These are phyloP conservation scores for Mesembrinibis cayennensis DNA, from an alignment of 2,113 vertebrate genomes.

Conservation along the genomic window DNA sequence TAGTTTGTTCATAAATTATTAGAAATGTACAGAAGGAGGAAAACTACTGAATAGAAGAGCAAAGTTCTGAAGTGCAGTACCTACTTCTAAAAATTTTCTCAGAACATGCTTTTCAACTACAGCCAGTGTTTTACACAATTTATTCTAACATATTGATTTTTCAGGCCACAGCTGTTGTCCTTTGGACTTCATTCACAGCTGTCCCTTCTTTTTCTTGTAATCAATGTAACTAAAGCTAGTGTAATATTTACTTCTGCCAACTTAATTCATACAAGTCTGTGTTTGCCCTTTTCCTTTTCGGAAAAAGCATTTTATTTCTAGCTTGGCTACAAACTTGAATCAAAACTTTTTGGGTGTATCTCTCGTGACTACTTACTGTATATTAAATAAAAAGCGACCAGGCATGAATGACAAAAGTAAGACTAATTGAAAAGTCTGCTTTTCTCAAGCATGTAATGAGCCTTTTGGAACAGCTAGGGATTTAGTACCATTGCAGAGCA, in stretches of 20 bases:
- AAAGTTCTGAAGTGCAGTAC: not conserved
- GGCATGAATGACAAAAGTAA: not conserved
- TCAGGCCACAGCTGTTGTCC: not conserved
- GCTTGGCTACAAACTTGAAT: not conserved
- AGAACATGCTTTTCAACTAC: not conserved
- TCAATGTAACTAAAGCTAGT: not conserved
- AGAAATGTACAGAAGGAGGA: not conserved
- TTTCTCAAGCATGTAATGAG: not conserved
- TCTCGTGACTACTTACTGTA: not conserved
- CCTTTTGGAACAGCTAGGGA: not conserved
- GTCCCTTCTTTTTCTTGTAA: not conserved
- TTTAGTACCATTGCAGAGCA: not conserved
- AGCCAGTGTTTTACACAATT: not conserved
- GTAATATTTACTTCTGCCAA: not conserved
- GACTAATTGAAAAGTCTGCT: not conserved
- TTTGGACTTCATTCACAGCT: not conserved
- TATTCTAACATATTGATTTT: slow-evolving; percentile 17
- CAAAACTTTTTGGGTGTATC: not conserved
- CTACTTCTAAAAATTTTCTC: not conserved
- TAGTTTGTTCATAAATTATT: not conserved
- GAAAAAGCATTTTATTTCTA: not conserved
- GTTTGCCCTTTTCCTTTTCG: not conserved
- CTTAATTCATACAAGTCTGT: not conserved
- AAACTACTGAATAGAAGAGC: not conserved
- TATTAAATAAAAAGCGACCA: not conserved